Evolutionary conservation across 2,797 vertebrate genomes (phyloP), one percentile per base, ranked within the genome.

Genomic region (Harpagifer antarcticus): DNA sequence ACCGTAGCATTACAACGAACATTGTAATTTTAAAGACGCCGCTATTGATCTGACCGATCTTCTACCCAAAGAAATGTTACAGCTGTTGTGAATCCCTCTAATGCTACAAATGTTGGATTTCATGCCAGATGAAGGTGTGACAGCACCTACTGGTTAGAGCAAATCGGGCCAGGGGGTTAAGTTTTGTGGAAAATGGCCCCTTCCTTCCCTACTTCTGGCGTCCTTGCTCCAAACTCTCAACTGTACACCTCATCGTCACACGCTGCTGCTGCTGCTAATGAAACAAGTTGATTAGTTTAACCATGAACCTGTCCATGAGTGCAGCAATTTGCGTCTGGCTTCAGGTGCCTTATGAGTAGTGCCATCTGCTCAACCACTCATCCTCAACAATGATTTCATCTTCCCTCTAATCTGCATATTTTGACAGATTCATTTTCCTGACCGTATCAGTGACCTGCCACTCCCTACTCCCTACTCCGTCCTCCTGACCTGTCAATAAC

Each of bases 401-500:
- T 43, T 64, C 44, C n/a, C 45, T 58, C 74, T 23, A 44, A 82
- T 83, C 60, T 82, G 68, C 83, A 86, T 74, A 68, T 81, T 77
- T 67, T 61, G 82, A 81, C 75, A 78, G 68, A 74, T 86, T 84
- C 56, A 77, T 61, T 82, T 85, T 82, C 72, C 71, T 31, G 55
- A 19, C 70, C 8, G 55, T 67, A 53, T 84, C 72, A 53, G 70
- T 72, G 77, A 84, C 74, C 82, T 82, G 81, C 60, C 63, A 47
- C 56, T 33, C 59, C 77, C 14, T 65, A 59, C 76, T 71, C 70
- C 77, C 14, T 64, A 76, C 72, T 72, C 77, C 14, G 7, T 73
- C 71, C 54, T 73, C 64, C 62, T 85, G 76, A 86, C 84, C 80
- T 76, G 67, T 86, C 82, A 40, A 81, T 72, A 86, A 78, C 68